Evolutionary conservation across 2,797 vertebrate genomes (phyloP).

Genomic region (Esox lucius): DNA sequence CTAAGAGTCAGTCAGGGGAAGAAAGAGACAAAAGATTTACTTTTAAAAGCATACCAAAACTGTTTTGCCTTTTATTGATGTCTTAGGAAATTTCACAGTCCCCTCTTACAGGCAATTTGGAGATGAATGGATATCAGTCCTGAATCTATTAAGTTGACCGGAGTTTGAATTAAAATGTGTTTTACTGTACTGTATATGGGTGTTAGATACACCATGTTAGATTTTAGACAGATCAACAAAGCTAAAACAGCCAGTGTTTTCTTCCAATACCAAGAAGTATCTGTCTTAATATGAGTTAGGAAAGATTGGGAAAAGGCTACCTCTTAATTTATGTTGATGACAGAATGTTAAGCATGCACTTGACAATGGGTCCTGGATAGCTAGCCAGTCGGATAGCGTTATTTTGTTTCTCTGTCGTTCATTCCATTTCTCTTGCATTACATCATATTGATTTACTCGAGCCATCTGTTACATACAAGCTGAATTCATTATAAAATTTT

Average conservation of each 20-base stretch:
- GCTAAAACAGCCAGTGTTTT: conserved; percentile 32
- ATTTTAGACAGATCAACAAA: background rate
- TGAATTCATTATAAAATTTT: conserved; percentile 40
- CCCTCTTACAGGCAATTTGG: conserved; percentile 29
- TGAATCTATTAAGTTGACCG: background rate
- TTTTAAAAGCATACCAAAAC: conserved; percentile 46
- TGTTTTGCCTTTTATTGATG: conserved; percentile 36
- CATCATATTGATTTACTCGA: conserved; percentile 34
- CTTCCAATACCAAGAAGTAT: conserved; percentile 41
- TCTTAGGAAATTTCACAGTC: conserved; percentile 36
- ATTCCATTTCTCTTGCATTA: conserved; percentile 41
- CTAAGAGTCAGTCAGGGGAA: conserved; percentile 66
- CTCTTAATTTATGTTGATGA: conserved; percentile 67
- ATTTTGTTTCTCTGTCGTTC: conserved; percentile 27
- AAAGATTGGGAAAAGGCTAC: conserved; percentile 71
- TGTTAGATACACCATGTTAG: conserved; percentile 3
- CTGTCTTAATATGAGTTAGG: conserved; percentile 54
- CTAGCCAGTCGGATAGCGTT: conserved; percentile 39
- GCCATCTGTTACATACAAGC: conserved; percentile 41
- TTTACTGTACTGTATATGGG: background rate
- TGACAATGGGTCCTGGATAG: conserved; percentile 53
- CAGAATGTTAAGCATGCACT: conserved; percentile 55
- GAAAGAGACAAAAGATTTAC: conserved; percentile 54
- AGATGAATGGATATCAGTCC: conserved; percentile 10
- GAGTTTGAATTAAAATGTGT: background rate